Evolutionary conservation across 2,888 invertebrate species (phyloP), one percentile per base, ranked within the genome.

Genomic region (Synanthedon andrenaeformis): DNA sequence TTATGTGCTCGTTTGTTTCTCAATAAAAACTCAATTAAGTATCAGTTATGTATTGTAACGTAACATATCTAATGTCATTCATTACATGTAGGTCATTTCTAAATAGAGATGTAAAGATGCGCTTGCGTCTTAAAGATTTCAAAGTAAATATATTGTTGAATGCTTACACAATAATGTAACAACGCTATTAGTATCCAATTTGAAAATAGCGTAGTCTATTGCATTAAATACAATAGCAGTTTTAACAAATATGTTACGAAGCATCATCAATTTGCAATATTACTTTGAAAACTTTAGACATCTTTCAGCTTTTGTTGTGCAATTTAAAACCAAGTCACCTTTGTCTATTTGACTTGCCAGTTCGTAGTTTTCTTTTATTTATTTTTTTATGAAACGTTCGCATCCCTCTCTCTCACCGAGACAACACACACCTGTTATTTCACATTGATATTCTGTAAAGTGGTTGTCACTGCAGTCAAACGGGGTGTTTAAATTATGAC

Each of bases 201-300:
- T 13, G 45, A 45, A 13, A 13, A 45, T 8, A 45, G 35, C 45
- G 13, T 45, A 45, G 11, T 14, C n/a, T 14, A 12, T 45, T 45
- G 45, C 45, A 45, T n/a, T 11, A 45, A 45, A 2, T 4, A 45
- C 45, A n/a, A 13, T 13, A 14, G 45, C 14, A 45, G 4, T 13
- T 45, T 45, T 45, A 45, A 13, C n/a, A n/a, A 45, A n/a, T 13
- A 13, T 35, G 35, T 45, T 45, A 45, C 45, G 11, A n/a, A n/a
- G 45, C n/a, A 8, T 45, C 45, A 52, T 52, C 57, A 54, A 58
- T 4, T 48, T n/a, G 55, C 50, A 45, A 52, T 35, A 45, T 45
- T 45, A 45, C 45, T 35, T 35, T 35, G 35, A 10, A 35, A 35
- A 5, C 1, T 23, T 23, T 4, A 23, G 23, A 23, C 23, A 23